Evolutionary conservation across 2,888 invertebrate genomes (phyloP).

Genomic region (Drosophila peninsularis): DNA sequence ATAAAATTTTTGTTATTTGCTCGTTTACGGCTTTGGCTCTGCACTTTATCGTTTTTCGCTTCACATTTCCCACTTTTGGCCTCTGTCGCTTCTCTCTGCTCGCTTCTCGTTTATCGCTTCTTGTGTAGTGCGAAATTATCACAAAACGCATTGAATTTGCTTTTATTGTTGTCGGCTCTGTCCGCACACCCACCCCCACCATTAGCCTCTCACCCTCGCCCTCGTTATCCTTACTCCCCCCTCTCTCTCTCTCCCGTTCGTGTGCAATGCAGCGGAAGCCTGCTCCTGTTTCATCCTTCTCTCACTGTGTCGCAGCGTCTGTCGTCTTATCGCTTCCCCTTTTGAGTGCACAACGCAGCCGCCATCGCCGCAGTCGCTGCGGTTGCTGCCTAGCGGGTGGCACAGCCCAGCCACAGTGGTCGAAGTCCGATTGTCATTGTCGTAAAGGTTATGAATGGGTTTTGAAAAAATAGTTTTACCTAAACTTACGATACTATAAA

Average conservation of each 20-base stretch:
- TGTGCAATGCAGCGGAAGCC: constrained; percentile 61
- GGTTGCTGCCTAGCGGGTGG: constrained; percentile 46
- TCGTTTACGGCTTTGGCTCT: constrained; percentile 61
- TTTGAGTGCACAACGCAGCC: constrained; percentile 53
- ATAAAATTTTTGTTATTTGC: constrained; percentile 74
- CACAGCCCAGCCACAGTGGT: constrained; percentile 37
- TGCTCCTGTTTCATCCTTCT: constrained; percentile 16
- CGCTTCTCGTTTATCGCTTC: constrained; percentile 47
- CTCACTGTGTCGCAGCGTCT: constrained; percentile 20
- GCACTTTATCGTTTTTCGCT: constrained; percentile 37
- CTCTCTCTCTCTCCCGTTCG: neutral
- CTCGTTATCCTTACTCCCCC: neutral
- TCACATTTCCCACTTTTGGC: constrained; percentile 15
- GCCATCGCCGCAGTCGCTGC: constrained; percentile 37
- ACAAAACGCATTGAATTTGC: constrained; percentile 77
- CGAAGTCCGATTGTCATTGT: neutral
- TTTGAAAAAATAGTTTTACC: too few relatives aligned
- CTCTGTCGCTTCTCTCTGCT: constrained; percentile 5
- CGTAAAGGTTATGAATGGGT: neutral
- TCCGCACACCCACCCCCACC: constrained; percentile 24
- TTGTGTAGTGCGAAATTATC: constrained; percentile 73
- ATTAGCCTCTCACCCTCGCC: constrained; percentile 12
- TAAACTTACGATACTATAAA: too few relatives aligned
- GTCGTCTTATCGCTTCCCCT: constrained; percentile 73
- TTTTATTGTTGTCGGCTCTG: constrained; percentile 68